A percentile compares a stretch with the other conserved stretches of the same genome.
phyloP scores from a whole-genome alignment of 2,113 vertebrate species.

The Chunga burmeisteri region DNA sequence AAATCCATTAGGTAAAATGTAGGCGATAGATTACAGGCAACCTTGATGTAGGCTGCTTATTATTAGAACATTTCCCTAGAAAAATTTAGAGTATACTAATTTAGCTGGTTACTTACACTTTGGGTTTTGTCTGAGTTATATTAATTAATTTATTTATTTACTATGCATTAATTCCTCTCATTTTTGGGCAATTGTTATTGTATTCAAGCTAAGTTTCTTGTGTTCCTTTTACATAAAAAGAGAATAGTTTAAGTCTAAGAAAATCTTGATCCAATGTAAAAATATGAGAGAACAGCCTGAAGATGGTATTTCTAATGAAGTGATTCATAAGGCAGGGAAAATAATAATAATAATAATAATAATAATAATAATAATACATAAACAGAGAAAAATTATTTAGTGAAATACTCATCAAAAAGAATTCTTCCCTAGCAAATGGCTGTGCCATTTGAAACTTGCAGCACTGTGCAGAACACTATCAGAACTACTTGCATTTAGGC shows the following conservation, averaged over 20 bases:
- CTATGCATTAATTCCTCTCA: neutral
- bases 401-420: neutral
- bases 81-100: neutral
- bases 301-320: neutral
- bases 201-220: neutral
- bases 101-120: neutral
- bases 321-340: neutral
- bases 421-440: neutral
- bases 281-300: neutral
- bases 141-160: neutral
- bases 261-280: neutral
- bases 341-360: too few relatives aligned
- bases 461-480: neutral
- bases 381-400: neutral
- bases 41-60: neutral
- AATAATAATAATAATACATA: too few relatives aligned
- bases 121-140: accelerated
- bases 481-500: neutral
- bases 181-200: neutral
- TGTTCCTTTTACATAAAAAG: neutral
- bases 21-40: neutral
- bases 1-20: neutral
- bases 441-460: neutral
- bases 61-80: neutral
- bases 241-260: neutral